These are phyloP conservation scores for Loripinus fragilis DNA, from an alignment of 2,888 invertebrate species.

Conservation along the genomic window DNA sequence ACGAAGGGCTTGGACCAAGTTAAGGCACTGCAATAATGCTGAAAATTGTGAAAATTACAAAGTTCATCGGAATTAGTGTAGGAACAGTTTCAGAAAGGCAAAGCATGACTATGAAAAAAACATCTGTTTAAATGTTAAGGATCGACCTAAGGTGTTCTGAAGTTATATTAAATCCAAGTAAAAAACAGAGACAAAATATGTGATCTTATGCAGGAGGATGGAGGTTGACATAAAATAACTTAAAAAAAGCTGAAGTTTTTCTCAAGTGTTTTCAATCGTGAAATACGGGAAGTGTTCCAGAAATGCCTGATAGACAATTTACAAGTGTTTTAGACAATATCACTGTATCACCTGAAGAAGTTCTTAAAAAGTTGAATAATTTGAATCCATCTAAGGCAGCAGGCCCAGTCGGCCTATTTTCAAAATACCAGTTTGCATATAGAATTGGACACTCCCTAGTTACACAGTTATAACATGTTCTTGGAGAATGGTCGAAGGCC, in stretches of 20 bases:
- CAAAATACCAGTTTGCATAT: not conserved
- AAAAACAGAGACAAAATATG: constrained; percentile 12
- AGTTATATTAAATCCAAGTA: not conserved
- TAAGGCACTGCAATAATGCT: too few relatives aligned
- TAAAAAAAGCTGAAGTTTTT: not conserved
- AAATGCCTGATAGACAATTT: too few relatives aligned
- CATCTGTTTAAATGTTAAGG: constrained; percentile 1
- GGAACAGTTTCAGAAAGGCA: not conserved
- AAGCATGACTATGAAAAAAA: constrained; percentile 4
- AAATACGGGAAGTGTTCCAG: not conserved
- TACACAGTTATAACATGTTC: not conserved
- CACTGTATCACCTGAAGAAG: too few relatives aligned
- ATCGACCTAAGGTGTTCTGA: not conserved
- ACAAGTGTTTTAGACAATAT: too few relatives aligned
- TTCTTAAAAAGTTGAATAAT: too few relatives aligned
- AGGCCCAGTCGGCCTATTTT: too few relatives aligned
- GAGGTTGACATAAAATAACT: not conserved
- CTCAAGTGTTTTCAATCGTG: not conserved
- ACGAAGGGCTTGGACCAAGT: constrained; percentile 8
- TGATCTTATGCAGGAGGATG: too few relatives aligned
- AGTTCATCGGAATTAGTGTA: not conserved
- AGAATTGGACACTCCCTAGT: not conserved
- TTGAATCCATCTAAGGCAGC: too few relatives aligned
- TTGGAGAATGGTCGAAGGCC: too few relatives aligned
- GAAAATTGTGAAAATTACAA: not conserved